Base-by-base conservation (phyloP, 2,888 invertebrate genomes). In the Cerastis rubricosa region DNA sequence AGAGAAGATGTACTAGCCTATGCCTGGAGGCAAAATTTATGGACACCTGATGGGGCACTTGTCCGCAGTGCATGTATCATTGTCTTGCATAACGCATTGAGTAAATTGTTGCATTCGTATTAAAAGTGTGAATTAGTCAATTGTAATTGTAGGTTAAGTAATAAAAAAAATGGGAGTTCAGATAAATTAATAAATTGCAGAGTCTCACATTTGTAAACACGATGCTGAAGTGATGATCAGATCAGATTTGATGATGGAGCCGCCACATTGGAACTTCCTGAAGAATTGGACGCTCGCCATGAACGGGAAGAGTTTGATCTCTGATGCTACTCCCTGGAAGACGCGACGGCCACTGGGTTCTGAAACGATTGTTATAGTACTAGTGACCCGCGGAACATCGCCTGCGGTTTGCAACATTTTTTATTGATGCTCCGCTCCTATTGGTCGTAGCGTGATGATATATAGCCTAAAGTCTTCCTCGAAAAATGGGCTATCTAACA, bases 191-290 rank as follows among this genome's bases (percentile, higher is more conserved):
- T 54, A 5, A 54, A 25, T 14, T 25, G 5, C n/a, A 19, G 47
- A 43, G 19, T 9, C 14, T 92, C 87, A 95, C 96, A 95, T 75
- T 89, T 96, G 95, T 65, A 96, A 84, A 84, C 96, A 96, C 0
- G 96, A 95, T 7, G 94, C 93, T 3, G 96, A 94, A 0, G 94
- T 95, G 70, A 96, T 90, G 57, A 96, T 81, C 12, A 96, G 86
- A 81, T 95, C 95, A 0, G 92, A 90, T 66, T 93, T 92, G 77
- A 96, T 93, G 74, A 96, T 95, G 78, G 94, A 92, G 25, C 95
- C 95, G 3, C 90, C 92, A 59, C 96, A 95, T 35, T 93, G 92
- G 80, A 95, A 95, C 72, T 85, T 89, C 47, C 90, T 89, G 85
- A 95, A 94, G 22, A 95, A 89, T 22, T 93, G 93, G 0, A 96